Evolutionary conservation across 2,888 invertebrate genomes (phyloP), one percentile per base, ranked within the genome.

Genomic region (Epinotia ramella): DNA sequence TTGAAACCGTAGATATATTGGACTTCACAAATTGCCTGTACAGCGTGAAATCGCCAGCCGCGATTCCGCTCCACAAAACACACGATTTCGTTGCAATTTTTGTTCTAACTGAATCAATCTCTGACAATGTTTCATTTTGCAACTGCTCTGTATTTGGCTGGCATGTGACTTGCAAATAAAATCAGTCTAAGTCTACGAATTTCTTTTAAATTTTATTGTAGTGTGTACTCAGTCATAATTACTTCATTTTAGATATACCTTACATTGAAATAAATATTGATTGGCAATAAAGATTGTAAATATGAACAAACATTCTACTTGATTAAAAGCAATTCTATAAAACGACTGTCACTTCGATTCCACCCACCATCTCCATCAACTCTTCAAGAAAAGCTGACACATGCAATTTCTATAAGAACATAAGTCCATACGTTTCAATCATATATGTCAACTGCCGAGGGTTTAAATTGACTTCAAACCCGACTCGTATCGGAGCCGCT

Each of bases 321-420:
- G 33, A 62, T 62, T 62, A 33, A 62, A 62, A 62, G 33, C 60
- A 69, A 59, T 44, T 20, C 13, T 16, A 2, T 44, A 11, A 69
- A 69, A 60, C 62, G 60, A 53, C 62, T 44, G 72, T 76, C 76
- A 57, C 53, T 40, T 24, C 33, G 40, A 72, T 76, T 40, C 7
- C 40, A 40, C 20, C 18, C 24, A 46, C 56, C 53, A 57, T 72
- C 62, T 72, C 62, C 67, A 44, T 72, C 71, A 76, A 53, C 20
- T 20, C 46, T 56, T 57, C 62, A 66, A 63, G 56, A 24, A 67
- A 74, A 76, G 76, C 63, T 56, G 78, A 77, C 75, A 77, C 73
- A 73, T 73, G 78, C 70, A 83, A 85, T 86, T 84, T 84, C 84
- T 85, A 82, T 84, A 84, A 4, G 49, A 53, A 66, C 84, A 84